Conservation (phyloP, 2,113 vertebrate genomes). For the Origma solitaria region DNA sequence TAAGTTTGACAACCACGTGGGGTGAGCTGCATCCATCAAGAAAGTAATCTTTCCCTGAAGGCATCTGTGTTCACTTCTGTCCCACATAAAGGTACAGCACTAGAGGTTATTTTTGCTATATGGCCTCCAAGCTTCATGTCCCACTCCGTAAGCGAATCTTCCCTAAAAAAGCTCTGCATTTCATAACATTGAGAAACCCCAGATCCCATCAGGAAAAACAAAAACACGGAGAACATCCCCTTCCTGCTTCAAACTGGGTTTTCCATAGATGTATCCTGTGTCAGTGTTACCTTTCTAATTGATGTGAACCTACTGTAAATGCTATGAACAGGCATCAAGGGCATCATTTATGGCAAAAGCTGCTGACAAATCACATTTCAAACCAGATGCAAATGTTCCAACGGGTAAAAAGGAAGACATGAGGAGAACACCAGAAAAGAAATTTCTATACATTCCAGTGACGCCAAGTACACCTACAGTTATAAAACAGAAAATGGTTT, state of each 20-base stretch:
- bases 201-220: background rate
- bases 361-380: background rate
- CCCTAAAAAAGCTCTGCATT: background rate
- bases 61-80: background rate
- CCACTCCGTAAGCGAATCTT: accelerated
- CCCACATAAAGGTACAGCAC: background rate
- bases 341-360: background rate
- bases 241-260: background rate
- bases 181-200: background rate
- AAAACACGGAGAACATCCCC: background rate
- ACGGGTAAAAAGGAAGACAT: background rate
- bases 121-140: background rate
- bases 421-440: background rate
- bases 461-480: background rate
- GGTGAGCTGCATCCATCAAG: background rate
- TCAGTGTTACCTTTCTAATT: background rate
- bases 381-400: background rate
- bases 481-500: background rate
- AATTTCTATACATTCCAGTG: background rate
- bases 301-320: background rate
- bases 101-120: background rate
- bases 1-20: background rate
- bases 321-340: background rate
- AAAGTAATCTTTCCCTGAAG: background rate
- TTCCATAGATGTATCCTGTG: background rate